Percentiles rank a stretch among this genome's conserved stretches.
Conservation (phyloP, 2,888 invertebrate species). For the Chorisops tibialis region DNA sequence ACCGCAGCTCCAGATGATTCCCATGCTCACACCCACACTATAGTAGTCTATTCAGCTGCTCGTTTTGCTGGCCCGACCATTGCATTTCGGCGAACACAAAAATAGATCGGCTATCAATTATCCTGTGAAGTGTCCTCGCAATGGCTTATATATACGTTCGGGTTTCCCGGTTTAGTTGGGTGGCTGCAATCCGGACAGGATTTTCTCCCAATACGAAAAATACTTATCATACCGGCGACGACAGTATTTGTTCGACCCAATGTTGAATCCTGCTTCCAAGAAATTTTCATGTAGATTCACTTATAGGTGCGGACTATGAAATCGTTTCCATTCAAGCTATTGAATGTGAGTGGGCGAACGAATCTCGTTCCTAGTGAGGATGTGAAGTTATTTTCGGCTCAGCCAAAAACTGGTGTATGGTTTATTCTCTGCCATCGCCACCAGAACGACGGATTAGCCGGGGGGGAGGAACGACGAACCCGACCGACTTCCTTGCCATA, state of each 20-base stretch:
- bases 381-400: not conserved
- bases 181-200: not conserved
- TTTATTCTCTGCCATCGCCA: too few species aligned
- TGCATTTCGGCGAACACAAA: not conserved
- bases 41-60: too few species aligned
- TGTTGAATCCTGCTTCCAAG: not conserved
- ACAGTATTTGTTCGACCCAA: not conserved
- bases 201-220: conserved; percentile 2
- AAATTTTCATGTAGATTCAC: not conserved
- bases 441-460: too few species aligned
- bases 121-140: too few species aligned
- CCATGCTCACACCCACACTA: not conserved
- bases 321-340: not conserved
- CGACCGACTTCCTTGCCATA: too few species aligned
- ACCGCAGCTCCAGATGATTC: not conserved
- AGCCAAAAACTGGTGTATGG: too few species aligned
- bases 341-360: not conserved
- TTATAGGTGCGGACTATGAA: not conserved
- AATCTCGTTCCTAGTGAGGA: not conserved
- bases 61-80: not conserved
- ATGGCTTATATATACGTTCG: too few species aligned
- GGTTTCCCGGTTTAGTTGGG: too few species aligned
- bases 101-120: conserved; percentile 6
- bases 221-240: conserved; percentile 14
- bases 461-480: too few species aligned